A percentile compares a stretch with the other conserved stretches of the same genome.
Conservation (phyloP, 30 jellyfish, hydroid and myxozoan genomes). For the Pelagia noctiluca region DNA sequence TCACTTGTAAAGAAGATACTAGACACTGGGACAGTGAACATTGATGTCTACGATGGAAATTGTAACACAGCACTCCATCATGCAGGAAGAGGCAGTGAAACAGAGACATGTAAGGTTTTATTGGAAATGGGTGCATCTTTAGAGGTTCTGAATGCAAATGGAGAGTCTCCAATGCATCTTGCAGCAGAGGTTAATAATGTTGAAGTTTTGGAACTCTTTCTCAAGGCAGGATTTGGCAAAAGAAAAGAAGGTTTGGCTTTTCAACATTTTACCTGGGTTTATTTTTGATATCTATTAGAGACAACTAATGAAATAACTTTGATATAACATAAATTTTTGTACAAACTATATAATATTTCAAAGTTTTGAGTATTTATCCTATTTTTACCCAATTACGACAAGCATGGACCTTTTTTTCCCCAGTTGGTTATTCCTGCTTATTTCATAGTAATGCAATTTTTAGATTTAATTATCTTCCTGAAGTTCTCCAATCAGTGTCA, state of each 20-base stretch:
- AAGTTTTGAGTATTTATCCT: too few species aligned
- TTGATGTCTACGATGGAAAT: constrained; percentile 14
- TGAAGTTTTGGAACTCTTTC: constrained; percentile 7
- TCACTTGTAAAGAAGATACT: constrained; percentile 4
- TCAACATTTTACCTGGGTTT: too few species aligned
- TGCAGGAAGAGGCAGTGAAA: constrained; percentile 37
- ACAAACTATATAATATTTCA: too few species aligned
- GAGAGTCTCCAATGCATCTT: constrained; percentile 55
- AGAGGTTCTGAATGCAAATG: neutral
- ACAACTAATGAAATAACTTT: too few species aligned
- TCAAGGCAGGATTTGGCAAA: neutral
- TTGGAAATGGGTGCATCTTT: constrained; percentile 43
- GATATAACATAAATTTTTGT: too few species aligned
- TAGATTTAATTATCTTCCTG: too few species aligned
- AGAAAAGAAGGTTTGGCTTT: constrained; percentile 11
- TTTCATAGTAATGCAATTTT: too few species aligned
- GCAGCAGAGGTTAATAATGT: constrained; percentile 30
- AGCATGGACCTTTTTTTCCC: too few species aligned
- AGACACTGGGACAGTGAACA: constrained; percentile 10
- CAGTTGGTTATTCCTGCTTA: too few species aligned
- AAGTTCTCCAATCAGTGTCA: too few species aligned
- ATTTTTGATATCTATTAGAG: too few species aligned
- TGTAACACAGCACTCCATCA: constrained; percentile 56
- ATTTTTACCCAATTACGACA: too few species aligned
- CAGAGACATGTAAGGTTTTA: constrained; percentile 30